Percentiles rank a stretch among this genome's conserved stretches.
phyloP scores from a whole-genome alignment of 2,113 vertebrate species.

The Rynchops niger region DNA sequence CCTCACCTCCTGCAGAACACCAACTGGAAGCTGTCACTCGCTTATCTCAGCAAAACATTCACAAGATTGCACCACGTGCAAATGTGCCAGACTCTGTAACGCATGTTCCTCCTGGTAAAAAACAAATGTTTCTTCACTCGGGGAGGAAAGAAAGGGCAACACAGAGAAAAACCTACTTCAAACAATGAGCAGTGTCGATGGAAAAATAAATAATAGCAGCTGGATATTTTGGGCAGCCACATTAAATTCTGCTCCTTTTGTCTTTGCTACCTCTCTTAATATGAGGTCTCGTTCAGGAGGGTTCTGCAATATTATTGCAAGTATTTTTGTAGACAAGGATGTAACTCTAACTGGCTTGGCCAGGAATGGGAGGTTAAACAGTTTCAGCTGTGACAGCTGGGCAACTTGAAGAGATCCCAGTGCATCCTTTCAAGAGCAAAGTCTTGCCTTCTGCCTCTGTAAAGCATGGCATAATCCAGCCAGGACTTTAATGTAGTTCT shows the following conservation, averaged over 20 bases:
- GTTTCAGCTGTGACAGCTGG: neutral
- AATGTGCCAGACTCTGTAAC: neutral
- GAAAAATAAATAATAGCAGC: neutral
- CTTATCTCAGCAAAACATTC: slow-evolving; percentile 55
- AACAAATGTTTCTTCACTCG: neutral
- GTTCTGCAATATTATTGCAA: neutral
- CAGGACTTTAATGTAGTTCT: neutral
- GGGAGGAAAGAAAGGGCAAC: neutral
- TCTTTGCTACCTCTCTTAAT: neutral
- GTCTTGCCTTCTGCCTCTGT: neutral
- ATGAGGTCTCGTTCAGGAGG: neutral
- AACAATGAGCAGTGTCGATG: neutral
- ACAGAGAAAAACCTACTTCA: neutral
- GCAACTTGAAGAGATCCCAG: neutral
- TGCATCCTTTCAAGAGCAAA: neutral
- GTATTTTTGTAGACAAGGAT: neutral
- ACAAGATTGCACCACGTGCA: neutral
- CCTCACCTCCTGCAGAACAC: neutral
- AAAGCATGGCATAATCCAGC: neutral
- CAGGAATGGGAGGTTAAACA: neutral
- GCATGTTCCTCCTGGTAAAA: neutral
- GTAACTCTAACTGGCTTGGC: neutral
- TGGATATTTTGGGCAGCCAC: neutral
- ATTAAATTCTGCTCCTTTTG: neutral
- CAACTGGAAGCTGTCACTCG: slow-evolving; percentile 28